Evolutionary conservation across 1,140 invertebrate species (phyloP).

Genomic region (Zaprionus capensis): DNA sequence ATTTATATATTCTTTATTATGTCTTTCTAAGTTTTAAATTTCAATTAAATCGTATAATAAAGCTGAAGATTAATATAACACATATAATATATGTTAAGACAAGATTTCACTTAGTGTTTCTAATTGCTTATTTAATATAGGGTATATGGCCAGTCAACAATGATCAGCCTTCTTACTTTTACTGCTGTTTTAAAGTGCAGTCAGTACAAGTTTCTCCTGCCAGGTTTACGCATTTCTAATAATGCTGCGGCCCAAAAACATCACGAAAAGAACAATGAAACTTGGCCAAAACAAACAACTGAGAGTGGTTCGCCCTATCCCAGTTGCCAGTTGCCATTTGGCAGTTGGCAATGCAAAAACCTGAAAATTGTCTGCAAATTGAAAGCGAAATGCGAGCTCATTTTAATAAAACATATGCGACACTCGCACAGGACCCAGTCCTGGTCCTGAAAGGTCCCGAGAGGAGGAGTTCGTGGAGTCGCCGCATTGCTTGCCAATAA

Average conservation of each 20-base stretch:
- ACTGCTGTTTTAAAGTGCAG: neutral
- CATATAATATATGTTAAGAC: too few relatives aligned
- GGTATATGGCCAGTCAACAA: neutral
- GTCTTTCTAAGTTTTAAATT: too few relatives aligned
- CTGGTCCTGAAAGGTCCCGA: neutral
- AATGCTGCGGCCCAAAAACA: conserved; percentile 44
- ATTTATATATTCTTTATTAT: too few relatives aligned
- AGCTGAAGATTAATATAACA: too few relatives aligned
- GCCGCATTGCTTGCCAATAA: conserved; percentile 68
- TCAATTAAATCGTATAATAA: too few relatives aligned
- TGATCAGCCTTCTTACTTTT: rapidly evolving
- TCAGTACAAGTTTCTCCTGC: conserved; percentile 13
- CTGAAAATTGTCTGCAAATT: conserved; percentile 70
- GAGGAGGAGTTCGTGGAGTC: neutral
- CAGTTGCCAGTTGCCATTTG: conserved; percentile 3
- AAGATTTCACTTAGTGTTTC: too few relatives aligned
- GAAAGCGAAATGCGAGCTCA: conserved; percentile 75
- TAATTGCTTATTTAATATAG: neutral
- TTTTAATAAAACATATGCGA: conserved; percentile 82
- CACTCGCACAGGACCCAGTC: conserved; percentile 20
- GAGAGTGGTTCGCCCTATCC: conserved; percentile 11
- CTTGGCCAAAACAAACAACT: conserved; percentile 34
- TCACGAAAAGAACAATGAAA: conserved; percentile 47
- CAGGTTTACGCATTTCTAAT: conserved; percentile 65
- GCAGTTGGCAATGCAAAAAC: conserved; percentile 38